These are phyloP conservation scores for Pseudomyrmex cubaensis DNA, from an alignment of 1,140 invertebrate species.

Conservation along the genomic window DNA sequence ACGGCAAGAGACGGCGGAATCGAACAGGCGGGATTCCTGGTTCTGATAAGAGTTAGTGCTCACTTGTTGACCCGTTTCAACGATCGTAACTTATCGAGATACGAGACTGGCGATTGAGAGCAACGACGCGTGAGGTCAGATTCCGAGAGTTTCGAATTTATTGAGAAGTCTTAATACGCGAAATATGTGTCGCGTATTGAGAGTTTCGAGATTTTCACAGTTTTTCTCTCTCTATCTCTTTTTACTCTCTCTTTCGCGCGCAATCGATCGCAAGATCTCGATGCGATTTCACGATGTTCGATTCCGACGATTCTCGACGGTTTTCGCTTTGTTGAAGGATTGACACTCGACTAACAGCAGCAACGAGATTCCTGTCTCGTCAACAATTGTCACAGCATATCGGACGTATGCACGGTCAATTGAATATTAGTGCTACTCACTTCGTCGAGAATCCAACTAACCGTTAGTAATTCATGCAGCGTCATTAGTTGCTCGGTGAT, in stretches of 20 bases:
- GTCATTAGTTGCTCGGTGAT: slow-evolving; percentile 7
- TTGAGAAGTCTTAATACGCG: slow-evolving; percentile 40
- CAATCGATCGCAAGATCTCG: not conserved
- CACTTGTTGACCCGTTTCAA: slow-evolving; percentile 81
- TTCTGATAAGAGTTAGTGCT: slow-evolving; percentile 80
- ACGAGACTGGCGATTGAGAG: slow-evolving; percentile 53
- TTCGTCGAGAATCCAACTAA: too few relatives aligned
- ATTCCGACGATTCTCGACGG: not conserved
- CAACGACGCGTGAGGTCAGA: slow-evolving; percentile 21
- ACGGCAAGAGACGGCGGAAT: slow-evolving; percentile 66
- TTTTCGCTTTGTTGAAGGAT: not conserved
- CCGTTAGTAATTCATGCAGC: not conserved
- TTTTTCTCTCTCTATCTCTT: too few relatives aligned
- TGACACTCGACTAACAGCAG: not conserved
- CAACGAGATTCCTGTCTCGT: not conserved
- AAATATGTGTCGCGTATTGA: not conserved
- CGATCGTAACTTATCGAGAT: slow-evolving; percentile 77
- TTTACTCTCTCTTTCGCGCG: not conserved
- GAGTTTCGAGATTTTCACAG: not conserved
- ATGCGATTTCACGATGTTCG: not conserved
- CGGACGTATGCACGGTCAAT: not conserved
- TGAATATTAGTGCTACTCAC: not conserved
- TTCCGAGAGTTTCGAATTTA: slow-evolving; percentile 15
- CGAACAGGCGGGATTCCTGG: slow-evolving; percentile 73
- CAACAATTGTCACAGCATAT: slow-evolving; percentile 12